Base-by-base conservation (phyloP, 2,888 invertebrate species). In the Acleris sparsana region DNA sequence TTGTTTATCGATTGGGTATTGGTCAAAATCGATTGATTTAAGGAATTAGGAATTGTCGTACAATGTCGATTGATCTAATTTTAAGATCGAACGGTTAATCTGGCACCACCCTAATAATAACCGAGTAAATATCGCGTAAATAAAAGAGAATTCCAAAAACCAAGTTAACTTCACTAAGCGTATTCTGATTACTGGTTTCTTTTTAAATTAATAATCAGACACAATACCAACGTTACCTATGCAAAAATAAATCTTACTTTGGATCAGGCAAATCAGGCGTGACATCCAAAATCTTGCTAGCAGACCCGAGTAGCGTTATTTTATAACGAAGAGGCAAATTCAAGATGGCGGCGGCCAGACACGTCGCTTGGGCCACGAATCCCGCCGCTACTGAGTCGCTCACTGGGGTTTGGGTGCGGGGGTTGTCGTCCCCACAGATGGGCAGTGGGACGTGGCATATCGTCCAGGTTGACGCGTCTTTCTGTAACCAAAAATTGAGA, bases 241-340 rank as follows among this genome's bases (percentile, higher is more conserved):
- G 17, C 16, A 17, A 46, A 46, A 17, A 46, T 18, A 49, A 44
- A 29, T 79, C 87, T 87, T n/a, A 87, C 88, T 88, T 86, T 5
- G 92, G 92, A 68, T 93, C 90, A 0, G 88, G 88, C 69, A 89
- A 69, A 33, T 88, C 88, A 0, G 86, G 85, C 44, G 95, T 96
- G 43, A 97, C 94, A 78, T 99, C 98, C 48, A 95, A 86, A 71
- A 98, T 96, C 82, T 95, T 95, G 72, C 97, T 96, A 46, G 96
- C 94, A 0, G 98, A 98, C 0, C 98, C 97, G 73, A 95, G 94
- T 86, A 97, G 94, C 5, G 94, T 94, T 69, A 99, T 94, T 43
- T 96, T 96, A 87, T 99, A 98, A 48, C 98, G 93, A 20, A 98
- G 91, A 43, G 99, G 98, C 74, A 97, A 95, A 84, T 97, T 95